These are phyloP conservation scores for Astyanax mexicanus DNA, from an alignment of 2,797 vertebrate species.

Conservation along the genomic window DNA sequence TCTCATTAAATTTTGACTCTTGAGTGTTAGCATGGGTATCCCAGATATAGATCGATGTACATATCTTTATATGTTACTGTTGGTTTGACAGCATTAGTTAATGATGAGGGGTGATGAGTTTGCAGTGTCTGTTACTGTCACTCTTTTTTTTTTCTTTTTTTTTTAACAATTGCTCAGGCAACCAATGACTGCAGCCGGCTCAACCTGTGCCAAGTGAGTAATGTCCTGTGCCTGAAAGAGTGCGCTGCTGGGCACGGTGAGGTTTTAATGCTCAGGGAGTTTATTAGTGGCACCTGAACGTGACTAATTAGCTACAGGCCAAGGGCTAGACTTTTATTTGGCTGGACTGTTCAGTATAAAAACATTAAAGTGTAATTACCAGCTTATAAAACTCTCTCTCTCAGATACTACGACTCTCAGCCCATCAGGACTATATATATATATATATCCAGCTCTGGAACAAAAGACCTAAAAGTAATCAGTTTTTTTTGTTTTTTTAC, in stretches of 20 bases:
- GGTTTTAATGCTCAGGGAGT: not conserved
- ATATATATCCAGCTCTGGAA: too few relatives aligned
- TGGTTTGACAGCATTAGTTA: too few relatives aligned
- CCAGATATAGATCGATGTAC: too few relatives aligned
- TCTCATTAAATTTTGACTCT: too few relatives aligned
- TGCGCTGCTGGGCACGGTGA: not conserved
- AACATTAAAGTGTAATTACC: conserved; percentile 9
- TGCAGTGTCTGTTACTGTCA: too few relatives aligned
- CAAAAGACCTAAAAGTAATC: too few relatives aligned
- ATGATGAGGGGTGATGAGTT: too few relatives aligned
- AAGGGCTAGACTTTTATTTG: conserved; percentile 8
- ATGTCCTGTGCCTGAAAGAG: not conserved
- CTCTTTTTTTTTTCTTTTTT: too few relatives aligned
- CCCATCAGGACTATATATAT: not conserved
- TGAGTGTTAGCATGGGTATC: too few relatives aligned
- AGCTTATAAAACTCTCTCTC: not conserved
- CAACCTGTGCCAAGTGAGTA: not conserved
- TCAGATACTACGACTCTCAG: not conserved
- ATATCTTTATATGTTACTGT: too few relatives aligned
- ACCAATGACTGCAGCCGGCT: not conserved
- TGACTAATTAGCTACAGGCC: not conserved
- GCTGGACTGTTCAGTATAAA: not conserved
- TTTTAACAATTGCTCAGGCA: not conserved
- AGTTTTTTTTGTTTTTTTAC: too few relatives aligned
- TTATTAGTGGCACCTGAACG: not conserved